A percentile compares a stretch with the other conserved stretches of the same genome.
phyloP scores from a whole-genome alignment of 2,797 vertebrate genomes.

The Sandelia bainsii region DNA sequence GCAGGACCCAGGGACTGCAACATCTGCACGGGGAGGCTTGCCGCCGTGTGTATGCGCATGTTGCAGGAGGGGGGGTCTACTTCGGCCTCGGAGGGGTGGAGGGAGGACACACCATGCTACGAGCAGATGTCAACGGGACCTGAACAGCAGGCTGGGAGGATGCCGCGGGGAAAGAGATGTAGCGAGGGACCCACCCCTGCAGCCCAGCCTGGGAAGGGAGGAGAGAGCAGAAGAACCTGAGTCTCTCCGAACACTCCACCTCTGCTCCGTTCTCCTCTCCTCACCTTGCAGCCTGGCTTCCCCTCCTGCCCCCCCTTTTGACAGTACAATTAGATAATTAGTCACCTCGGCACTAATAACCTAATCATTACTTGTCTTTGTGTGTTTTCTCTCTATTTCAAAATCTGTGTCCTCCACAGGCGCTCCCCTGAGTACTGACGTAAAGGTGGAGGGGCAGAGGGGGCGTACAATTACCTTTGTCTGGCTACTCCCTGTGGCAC shows the following conservation, averaged over 20 bases:
- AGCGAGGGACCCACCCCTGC: slow-evolving; percentile 66
- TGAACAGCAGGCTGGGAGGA: slow-evolving; percentile 87
- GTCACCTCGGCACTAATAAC: slow-evolving; percentile 83
- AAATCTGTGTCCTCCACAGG: slow-evolving; percentile 69
- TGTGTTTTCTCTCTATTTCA: slow-evolving; percentile 76
- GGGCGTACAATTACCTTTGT: slow-evolving; percentile 69
- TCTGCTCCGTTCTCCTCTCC: slow-evolving; percentile 58
- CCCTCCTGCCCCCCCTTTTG: slow-evolving; percentile 72
- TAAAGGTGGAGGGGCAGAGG: slow-evolving; percentile 56
- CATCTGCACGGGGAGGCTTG: slow-evolving; percentile 92
- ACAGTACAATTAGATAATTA: slow-evolving; percentile 87
- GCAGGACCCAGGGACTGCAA: slow-evolving; percentile 91
- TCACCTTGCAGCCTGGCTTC: slow-evolving; percentile 66
- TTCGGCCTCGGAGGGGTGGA: slow-evolving; percentile 83
- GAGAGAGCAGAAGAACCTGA: slow-evolving; percentile 51
- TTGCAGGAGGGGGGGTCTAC: slow-evolving; percentile 68
- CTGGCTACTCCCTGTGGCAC: slow-evolving; percentile 66
- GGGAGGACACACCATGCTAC: slow-evolving; percentile 79
- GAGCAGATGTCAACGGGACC: slow-evolving; percentile 95
- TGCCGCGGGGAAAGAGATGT: slow-evolving; percentile 74
- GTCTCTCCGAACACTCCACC: slow-evolving; percentile 63
- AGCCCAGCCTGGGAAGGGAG: slow-evolving; percentile 77
- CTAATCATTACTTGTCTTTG: slow-evolving; percentile 81
- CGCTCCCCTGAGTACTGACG: slow-evolving; percentile 62
- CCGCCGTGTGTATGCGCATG: slow-evolving; percentile 74